Evolutionary conservation across 2,888 invertebrate genomes (phyloP).

Genomic region (Amblyteles armatorius): DNA sequence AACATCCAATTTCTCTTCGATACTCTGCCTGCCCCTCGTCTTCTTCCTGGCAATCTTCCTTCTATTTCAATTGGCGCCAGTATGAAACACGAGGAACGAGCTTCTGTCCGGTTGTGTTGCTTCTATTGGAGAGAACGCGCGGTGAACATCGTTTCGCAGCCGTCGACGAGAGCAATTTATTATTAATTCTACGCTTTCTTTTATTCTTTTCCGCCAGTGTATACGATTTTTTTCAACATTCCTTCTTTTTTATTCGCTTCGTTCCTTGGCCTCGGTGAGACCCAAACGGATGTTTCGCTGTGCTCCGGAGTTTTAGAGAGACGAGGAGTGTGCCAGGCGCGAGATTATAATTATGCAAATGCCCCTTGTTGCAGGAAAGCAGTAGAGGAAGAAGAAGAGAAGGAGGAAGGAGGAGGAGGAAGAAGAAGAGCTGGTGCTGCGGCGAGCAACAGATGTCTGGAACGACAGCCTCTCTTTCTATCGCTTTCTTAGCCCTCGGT

Average conservation of each 20-base stretch:
- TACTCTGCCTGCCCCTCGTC: constrained; percentile 40
- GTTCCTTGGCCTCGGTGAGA: constrained; percentile 39
- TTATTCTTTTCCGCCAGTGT: constrained; percentile 43
- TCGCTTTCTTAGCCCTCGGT: constrained; percentile 66
- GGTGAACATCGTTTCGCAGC: constrained; percentile 58
- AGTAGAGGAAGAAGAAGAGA: constrained; percentile 56
- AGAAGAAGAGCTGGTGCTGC: constrained; percentile 60
- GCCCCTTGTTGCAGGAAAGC: constrained; percentile 78
- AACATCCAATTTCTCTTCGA: constrained; percentile 62
- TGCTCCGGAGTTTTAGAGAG: constrained; percentile 72
- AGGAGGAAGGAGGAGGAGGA: constrained; percentile 70
- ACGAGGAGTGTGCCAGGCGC: constrained; percentile 69
- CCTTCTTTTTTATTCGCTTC: constrained; percentile 44
- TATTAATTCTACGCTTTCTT: constrained; percentile 64
- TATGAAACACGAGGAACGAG: constrained; percentile 52
- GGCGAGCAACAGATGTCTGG: constrained; percentile 83
- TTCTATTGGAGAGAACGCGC: constrained; percentile 53
- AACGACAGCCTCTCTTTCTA: constrained; percentile 75
- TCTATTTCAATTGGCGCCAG: constrained; percentile 61
- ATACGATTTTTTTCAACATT: constrained; percentile 43
- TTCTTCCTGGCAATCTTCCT: constrained; percentile 50
- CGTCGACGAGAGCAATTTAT: constrained; percentile 66
- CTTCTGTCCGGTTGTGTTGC: constrained; percentile 58
- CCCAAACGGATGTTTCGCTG: constrained; percentile 66
- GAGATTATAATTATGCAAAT: constrained; percentile 84